Conservation (phyloP, 1,140 invertebrate genomes). For the Sitobion miscanthi region DNA sequence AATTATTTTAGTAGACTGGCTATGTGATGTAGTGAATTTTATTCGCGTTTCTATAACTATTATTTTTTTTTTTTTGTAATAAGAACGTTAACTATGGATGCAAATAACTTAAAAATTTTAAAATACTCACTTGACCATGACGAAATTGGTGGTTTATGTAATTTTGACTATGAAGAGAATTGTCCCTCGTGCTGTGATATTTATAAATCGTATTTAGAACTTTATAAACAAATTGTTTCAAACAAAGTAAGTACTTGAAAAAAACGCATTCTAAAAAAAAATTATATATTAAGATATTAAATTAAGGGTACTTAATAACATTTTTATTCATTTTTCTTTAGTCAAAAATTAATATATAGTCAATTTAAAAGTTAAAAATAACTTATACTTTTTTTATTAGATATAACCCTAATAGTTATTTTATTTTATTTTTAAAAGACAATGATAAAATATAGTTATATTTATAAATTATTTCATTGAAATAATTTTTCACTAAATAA, state of each 20-base stretch:
- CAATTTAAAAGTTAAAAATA: neutral
- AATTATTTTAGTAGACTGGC: constrained; percentile 49
- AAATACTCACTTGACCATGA: neutral
- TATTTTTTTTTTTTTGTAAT: constrained; percentile 1
- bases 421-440: neutral
- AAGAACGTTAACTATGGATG: neutral
- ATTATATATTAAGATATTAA: neutral
- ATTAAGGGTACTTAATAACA: neutral
- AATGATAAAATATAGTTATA: neutral
- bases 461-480: too few relatives aligned
- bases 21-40: constrained; percentile 44
- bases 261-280: neutral
- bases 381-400: neutral
- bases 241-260: constrained; percentile 13
- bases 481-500: neutral
- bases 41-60: constrained; percentile 10
- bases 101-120: constrained; percentile 24
- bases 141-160: constrained; percentile 38
- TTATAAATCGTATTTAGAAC: constrained; percentile 36
- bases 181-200: constrained; percentile 42
- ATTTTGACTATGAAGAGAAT: constrained; percentile 8
- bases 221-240: constrained; percentile 26
- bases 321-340: neutral
- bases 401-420: neutral
- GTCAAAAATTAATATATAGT: neutral